These are phyloP conservation scores for Leistus spinibarbis DNA, from an alignment of 2,888 invertebrate species.

Conservation along the genomic window DNA sequence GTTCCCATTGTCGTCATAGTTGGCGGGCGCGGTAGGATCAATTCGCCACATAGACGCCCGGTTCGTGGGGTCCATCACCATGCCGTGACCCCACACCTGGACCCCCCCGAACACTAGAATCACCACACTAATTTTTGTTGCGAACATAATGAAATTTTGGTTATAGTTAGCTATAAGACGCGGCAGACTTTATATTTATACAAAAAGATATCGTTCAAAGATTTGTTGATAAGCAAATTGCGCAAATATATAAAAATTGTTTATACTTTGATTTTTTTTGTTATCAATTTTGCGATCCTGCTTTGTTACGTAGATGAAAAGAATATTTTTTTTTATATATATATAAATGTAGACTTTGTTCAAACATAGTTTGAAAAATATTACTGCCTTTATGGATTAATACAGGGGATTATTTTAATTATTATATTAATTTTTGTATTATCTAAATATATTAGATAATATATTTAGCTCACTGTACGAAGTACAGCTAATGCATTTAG, in stretches of 20 bases:
- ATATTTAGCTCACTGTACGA: no score
- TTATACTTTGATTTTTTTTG: background rate
- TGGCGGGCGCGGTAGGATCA: conserved; percentile 56
- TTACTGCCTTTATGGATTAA: no score
- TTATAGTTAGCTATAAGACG: background rate
- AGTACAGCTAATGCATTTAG: no score
- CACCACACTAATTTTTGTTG: background rate
- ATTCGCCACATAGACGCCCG: conserved; percentile 63
- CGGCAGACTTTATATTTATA: conserved; percentile 22
- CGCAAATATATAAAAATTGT: background rate
- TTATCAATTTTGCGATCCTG: background rate
- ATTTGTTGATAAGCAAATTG: background rate
- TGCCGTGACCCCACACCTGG: conserved; percentile 57
- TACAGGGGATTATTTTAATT: no score
- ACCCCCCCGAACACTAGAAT: background rate
- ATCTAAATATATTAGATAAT: no score
- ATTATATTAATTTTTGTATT: no score
- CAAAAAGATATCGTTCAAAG: conserved; percentile 9
- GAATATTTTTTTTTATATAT: no score
- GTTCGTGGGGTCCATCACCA: conserved; percentile 61
- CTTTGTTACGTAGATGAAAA: no score
- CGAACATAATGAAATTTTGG: conserved; percentile 5
- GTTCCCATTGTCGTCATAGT: conserved; percentile 61
- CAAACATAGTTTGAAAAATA: no score
- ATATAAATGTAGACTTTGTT: no score